Base-by-base conservation (phyloP, 2,888 invertebrate species). In the Lordiphosa andalusiaca region DNA sequence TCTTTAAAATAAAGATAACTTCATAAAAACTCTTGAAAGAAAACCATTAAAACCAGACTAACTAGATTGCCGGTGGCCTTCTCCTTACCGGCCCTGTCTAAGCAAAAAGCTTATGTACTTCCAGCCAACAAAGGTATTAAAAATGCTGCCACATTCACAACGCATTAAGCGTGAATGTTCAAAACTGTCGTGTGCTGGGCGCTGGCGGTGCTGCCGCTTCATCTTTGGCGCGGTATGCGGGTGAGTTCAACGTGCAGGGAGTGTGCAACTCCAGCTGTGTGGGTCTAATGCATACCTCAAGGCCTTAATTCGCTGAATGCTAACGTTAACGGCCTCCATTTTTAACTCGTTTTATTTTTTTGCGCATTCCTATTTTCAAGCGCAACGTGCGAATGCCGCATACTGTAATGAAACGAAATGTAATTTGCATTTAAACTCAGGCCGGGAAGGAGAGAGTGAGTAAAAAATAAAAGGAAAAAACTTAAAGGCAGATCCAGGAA, bases 291-390 rank as follows among this genome's bases (percentile, higher is more conserved):
- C 80, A 67, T 66, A 64, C 75, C 75, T 71, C 48, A 59, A 71
- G 80, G 80, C 30, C 76, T 60, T 62, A 60, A 53, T 60, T 50
- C 53, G 59, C 56, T 46, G 49, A 38, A 62, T 50, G 51, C 66
- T 75, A 75, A 75, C 75, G 76, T 72, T 82, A 83, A 80, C 84
- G 73, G 70, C 73, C 67, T 59, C 84, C 80, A 83, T 83, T 77
- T 77, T 80, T 72, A 77, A 59, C 76, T 83, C 81, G 76, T 83
- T 77, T 83, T 38, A 30, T 49, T 46, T 61, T 49, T 56, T 42
- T 30, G 64, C 39, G 71, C 75, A 82, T 75, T 82, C 78, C 68
- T 68, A 59, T 67, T 66, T 62, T 19, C 65, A 59, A 57, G 69
- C 76, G 67, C 70, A 69, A 63, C 73, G 65, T 74, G 67, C 67